Base-by-base conservation (phyloP, 2,888 invertebrate species). In the Sarcophaga subvicina region DNA sequence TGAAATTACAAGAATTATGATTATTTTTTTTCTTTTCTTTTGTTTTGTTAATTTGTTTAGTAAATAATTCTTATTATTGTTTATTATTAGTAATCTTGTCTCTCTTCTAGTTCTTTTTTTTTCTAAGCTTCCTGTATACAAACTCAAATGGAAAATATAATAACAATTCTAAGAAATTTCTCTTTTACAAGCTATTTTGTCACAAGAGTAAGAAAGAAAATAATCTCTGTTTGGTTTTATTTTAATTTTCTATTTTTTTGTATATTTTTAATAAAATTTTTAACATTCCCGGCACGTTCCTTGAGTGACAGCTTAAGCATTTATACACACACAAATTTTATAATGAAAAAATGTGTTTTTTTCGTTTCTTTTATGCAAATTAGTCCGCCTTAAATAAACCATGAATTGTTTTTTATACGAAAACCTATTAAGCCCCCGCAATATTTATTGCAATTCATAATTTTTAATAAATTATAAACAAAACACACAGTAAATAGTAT, bases 21-120 rank as follows among this genome's bases (percentile, higher is more conserved):
- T 8, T 75, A 64, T 83, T 59, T 25, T 72, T 49, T 76, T 72
- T 54, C 49, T n/a, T 3, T 69, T 37, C 25, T 25, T 72, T 66
- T 76, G 66, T 54, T 63, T 4, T 69, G 11, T 27, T 67, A 45
- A 54, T 54, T 70, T 66, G 6, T 77, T 72, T 60, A 67, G 17
- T 20, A 83, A 72, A 82, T 69, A 79, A 82, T 82, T 85, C 60
- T 75, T 82, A 54, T 75, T 75, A 75, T 79, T 86, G 71, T 71
- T 70, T 80, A 77, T 83, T 86, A 86, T 86, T 86, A 80, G 83
- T 86, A 86, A 86, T 86, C 83, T 83, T 86, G 83, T 86, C 86
- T 80, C 37, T 37, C 37, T 37, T 10, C 37, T 37, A 10, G 37
- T 8, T 37, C 10, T 37, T 37, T 37, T 37, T 8, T 72, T 69